These are phyloP conservation scores for Pachyuromys duprasi DNA, from an alignment of 2,797 vertebrate species.

Conservation along the genomic window DNA sequence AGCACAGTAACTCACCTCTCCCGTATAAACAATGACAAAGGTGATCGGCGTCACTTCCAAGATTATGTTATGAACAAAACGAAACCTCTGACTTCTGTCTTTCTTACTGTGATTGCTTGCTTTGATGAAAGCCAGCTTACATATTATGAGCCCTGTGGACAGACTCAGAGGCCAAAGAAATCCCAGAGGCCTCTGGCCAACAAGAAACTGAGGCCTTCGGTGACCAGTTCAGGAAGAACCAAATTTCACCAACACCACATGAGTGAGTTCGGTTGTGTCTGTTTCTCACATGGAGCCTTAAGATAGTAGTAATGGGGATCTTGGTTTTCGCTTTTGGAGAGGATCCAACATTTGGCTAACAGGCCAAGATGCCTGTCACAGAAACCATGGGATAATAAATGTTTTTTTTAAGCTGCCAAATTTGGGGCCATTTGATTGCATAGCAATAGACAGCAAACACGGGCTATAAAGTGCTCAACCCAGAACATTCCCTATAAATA, in stretches of 20 bases:
- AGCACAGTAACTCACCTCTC: background rate
- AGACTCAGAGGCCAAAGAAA: background rate
- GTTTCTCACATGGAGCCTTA: background rate
- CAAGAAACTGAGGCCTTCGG: background rate
- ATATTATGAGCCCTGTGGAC: background rate
- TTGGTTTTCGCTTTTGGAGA: background rate
- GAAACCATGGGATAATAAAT: background rate
- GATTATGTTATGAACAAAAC: background rate
- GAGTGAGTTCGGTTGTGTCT: background rate
- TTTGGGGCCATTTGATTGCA: conserved; percentile 2
- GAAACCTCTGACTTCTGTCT: background rate
- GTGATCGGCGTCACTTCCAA: background rate
- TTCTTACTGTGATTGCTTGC: background rate
- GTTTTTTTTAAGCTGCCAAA: conserved; percentile 36
- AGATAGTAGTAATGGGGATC: background rate
- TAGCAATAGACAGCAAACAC: background rate
- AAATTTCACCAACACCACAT: background rate
- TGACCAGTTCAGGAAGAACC: background rate
- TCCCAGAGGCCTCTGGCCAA: background rate
- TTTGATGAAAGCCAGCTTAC: background rate
- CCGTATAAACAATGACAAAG: background rate
- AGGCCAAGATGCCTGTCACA: background rate
- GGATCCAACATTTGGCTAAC: background rate
- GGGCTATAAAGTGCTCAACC: background rate
- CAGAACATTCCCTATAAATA: background rate